Conservation (phyloP, 2,888 invertebrate species). For the Eupeodes latifasciatus region DNA sequence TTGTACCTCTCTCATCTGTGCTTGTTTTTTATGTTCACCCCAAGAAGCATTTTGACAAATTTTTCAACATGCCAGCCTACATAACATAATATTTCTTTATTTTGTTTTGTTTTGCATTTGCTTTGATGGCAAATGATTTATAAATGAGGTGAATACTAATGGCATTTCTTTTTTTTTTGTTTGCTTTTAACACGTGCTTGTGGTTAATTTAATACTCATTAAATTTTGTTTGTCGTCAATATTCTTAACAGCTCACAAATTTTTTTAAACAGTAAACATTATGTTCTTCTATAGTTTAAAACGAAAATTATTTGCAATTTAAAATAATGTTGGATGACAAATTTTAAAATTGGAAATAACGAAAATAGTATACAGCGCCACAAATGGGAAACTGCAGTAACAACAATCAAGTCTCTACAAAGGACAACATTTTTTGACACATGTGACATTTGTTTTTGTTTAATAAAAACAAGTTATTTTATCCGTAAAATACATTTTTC, state of each 20-base stretch:
- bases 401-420: no score
- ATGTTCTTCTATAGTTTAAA: background rate
- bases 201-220: constrained; percentile 34
- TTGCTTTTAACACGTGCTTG: constrained; percentile 41
- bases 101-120: constrained; percentile 27
- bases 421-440: no score
- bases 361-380: no score
- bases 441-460: no score
- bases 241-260: constrained; percentile 13
- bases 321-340: no score
- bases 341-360: no score
- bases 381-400: no score
- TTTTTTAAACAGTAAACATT: background rate
- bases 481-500: no score
- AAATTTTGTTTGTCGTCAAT: constrained; percentile 5
- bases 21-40: constrained; percentile 9
- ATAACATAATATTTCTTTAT: background rate
- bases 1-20: background rate
- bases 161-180: constrained; percentile 26
- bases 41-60: constrained; percentile 30
- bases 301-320: no score
- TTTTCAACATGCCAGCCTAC: background rate
- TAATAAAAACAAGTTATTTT: no score
- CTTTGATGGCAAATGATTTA: constrained; percentile 42
- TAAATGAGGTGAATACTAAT: constrained; percentile 73